Percentiles rank a stretch among this genome's conserved stretches.
Evolutionary conservation across 2,797 vertebrate species (phyloP).

Genomic region (Cheirogaleus major): DNA sequence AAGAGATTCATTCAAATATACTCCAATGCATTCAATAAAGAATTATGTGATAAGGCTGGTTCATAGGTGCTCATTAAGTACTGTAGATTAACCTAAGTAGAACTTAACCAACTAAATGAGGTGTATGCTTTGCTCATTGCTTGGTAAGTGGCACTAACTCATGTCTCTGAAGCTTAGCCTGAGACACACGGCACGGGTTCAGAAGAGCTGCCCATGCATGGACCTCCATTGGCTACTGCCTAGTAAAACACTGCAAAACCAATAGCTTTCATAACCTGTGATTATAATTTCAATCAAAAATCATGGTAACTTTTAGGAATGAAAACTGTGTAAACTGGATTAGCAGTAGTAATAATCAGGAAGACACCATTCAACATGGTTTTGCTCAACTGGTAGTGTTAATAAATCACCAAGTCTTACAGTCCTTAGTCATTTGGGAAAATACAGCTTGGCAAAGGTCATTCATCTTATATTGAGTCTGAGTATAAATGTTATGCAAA

Average conservation of each 20-base stretch:
- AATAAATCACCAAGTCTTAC: neutral
- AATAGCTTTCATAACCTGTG: neutral
- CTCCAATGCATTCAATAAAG: neutral
- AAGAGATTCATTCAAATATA: neutral
- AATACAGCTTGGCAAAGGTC: neutral
- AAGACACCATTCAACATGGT: neutral
- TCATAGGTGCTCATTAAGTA: neutral
- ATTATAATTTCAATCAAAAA: neutral
- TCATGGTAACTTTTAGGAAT: neutral
- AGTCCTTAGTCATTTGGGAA: neutral
- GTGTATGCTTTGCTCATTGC: neutral
- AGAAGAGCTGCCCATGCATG: neutral
- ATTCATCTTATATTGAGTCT: neutral
- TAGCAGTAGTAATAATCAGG: neutral
- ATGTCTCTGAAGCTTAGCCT: neutral
- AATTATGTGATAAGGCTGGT: neutral
- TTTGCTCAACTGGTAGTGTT: neutral
- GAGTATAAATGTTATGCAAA: neutral
- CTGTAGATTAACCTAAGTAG: constrained; percentile 35
- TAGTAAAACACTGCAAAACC: neutral
- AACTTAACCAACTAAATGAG: constrained; percentile 36
- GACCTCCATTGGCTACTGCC: neutral
- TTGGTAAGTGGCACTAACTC: neutral
- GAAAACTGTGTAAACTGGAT: neutral
- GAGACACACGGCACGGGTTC: accelerated